Percentiles rank a stretch among this genome's conserved stretches.
phyloP scores from a whole-genome alignment of 2,888 invertebrate species.

The Laspeyria flexula region DNA sequence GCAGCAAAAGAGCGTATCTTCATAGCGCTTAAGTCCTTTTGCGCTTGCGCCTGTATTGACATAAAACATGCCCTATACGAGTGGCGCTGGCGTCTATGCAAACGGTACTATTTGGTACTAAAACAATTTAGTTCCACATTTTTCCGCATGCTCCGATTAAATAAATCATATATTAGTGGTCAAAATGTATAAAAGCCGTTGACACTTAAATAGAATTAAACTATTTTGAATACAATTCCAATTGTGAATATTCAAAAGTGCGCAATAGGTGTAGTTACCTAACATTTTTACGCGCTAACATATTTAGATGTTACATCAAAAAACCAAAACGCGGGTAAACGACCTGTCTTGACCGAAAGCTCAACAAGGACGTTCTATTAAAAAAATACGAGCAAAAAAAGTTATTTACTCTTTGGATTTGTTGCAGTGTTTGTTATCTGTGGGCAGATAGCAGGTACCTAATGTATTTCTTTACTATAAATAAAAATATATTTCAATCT shows the following conservation, averaged over 20 bases:
- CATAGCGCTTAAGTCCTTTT: too few species aligned
- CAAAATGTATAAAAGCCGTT: not conserved
- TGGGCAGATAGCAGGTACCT: not conserved
- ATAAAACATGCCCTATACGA: too few species aligned
- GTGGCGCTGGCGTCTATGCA: too few species aligned
- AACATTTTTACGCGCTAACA: conserved; percentile 26
- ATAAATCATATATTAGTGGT: not conserved
- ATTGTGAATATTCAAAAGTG: conserved; percentile 1
- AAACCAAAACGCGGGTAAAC: conserved; percentile 44
- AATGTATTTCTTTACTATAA: too few species aligned
- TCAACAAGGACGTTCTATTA: conserved; percentile 67
- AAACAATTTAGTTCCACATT: too few species aligned
- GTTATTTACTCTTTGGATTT: conserved; percentile 15
- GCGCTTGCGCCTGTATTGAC: too few species aligned
- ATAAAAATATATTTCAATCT: too few species aligned
- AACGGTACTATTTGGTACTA: too few species aligned
- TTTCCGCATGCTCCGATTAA: too few species aligned
- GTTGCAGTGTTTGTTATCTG: conserved; percentile 11
- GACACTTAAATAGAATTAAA: not conserved
- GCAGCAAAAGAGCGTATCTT: too few species aligned
- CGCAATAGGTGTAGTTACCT: not conserved
- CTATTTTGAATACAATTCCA: not conserved
- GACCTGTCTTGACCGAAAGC: conserved; percentile 49
- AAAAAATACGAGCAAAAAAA: conserved; percentile 37
- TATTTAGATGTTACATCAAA: conserved; percentile 55